Evolutionary conservation across 1,140 invertebrate species (phyloP).

Genomic region (Drosophila sucinea): DNA sequence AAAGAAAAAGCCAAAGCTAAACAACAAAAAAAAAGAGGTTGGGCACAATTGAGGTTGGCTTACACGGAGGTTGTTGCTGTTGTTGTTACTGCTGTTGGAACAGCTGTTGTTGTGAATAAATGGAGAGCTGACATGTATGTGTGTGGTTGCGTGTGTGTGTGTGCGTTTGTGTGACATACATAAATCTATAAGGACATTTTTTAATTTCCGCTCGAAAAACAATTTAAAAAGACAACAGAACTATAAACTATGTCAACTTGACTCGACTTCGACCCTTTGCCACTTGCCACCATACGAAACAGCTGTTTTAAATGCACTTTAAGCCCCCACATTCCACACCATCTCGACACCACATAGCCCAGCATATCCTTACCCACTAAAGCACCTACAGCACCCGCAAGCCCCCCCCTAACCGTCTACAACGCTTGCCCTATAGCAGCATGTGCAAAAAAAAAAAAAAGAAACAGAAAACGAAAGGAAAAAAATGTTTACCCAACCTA

Average conservation of each 20-base stretch:
- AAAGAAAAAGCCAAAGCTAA: neutral
- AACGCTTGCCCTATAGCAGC: neutral
- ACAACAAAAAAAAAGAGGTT: slow-evolving; percentile 4
- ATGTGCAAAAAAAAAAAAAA: neutral
- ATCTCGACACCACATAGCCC: neutral
- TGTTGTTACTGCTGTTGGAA: slow-evolving; percentile 25
- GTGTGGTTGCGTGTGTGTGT: neutral
- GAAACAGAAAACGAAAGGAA: slow-evolving; percentile 2
- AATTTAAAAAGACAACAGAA: slow-evolving; percentile 46
- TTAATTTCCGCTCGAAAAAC: slow-evolving; percentile 50
- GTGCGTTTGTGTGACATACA: slow-evolving; percentile 21
- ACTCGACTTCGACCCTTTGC: slow-evolving; percentile 10
- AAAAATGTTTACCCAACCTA: slow-evolving; percentile 52
- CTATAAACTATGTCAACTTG: slow-evolving; percentile 51
- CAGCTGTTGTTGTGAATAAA: slow-evolving; percentile 50
- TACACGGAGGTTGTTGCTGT: neutral
- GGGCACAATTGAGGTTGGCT: slow-evolving; percentile 9
- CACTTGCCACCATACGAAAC: slow-evolving; percentile 22
- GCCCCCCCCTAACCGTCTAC: neutral
- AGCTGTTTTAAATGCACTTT: slow-evolving; percentile 39
- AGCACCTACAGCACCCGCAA: too few relatives aligned
- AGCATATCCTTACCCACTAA: neutral
- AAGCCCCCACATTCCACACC: neutral
- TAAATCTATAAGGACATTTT: slow-evolving; percentile 60
- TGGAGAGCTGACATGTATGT: slow-evolving; percentile 7